These are phyloP conservation scores for Anthoscopus minutus DNA, from an alignment of 2,113 vertebrate species.

Conservation along the genomic window DNA sequence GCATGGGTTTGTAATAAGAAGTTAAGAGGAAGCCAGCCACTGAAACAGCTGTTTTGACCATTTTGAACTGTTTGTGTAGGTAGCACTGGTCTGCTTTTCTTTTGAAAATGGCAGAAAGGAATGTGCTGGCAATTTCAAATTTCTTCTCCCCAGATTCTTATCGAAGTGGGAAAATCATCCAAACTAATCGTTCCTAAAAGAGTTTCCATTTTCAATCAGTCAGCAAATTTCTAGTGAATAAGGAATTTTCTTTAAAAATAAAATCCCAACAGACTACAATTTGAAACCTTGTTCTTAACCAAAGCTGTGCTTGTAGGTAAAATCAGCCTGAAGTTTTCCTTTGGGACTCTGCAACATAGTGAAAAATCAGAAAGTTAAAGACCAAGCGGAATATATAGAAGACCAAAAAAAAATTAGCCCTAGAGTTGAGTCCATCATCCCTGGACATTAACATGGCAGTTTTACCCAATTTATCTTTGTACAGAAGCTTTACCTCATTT, in stretches of 20 bases:
- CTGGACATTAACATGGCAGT: neutral
- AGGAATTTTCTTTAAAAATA: conserved; percentile 17
- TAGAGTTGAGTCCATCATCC: neutral
- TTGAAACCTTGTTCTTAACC: conserved; percentile 31
- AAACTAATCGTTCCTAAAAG: conserved; percentile 8
- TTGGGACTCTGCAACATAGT: conserved; percentile 29
- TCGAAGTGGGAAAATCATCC: conserved; percentile 9
- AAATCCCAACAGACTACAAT: neutral
- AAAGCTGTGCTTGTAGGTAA: conserved; percentile 33
- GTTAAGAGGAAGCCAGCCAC: neutral
- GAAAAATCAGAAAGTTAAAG: conserved; percentile 53
- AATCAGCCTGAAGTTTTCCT: conserved; percentile 29
- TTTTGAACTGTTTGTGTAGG: neutral
- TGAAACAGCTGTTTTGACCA: conserved; percentile 45
- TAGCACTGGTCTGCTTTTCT: neutral
- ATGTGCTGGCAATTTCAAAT: conserved; percentile 37
- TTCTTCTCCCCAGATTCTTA: conserved; percentile 41
- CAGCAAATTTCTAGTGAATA: conserved; percentile 35
- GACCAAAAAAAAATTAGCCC: neutral
- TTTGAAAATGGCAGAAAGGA: conserved; percentile 48
- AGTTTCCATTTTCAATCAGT: conserved; percentile 30
- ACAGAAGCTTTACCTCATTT: conserved; percentile 29
- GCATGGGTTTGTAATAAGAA: conserved; percentile 2
- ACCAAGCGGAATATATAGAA: conserved; percentile 4
- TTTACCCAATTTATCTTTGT: conserved; percentile 25